Conservation (phyloP, 2,888 invertebrate species). For the Cosmia pyralina region DNA sequence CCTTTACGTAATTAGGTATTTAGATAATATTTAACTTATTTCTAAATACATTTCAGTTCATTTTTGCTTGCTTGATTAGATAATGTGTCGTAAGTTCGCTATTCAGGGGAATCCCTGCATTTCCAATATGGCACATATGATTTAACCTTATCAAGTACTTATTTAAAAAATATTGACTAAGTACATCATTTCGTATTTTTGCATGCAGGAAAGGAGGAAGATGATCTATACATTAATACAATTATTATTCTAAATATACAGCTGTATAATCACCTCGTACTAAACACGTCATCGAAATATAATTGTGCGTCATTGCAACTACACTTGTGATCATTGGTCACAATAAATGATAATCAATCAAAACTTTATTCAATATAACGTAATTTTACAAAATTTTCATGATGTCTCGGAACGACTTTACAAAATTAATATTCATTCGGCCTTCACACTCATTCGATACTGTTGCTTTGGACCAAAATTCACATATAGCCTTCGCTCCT, state of each 20-base stretch:
- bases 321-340: neutral
- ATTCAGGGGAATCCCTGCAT: neutral
- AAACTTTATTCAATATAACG: neutral
- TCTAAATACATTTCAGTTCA: neutral
- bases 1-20: neutral
- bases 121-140: neutral
- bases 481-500: too few species aligned
- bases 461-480: too few species aligned
- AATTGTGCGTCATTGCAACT: constrained; percentile 1
- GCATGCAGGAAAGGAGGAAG: neutral
- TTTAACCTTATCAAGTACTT: neutral
- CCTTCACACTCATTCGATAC: too few species aligned
- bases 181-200: neutral
- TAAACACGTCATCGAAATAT: too few species aligned
- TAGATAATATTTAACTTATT: neutral
- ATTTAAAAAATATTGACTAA: neutral
- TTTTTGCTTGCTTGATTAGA: constrained; percentile 1
- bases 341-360: neutral
- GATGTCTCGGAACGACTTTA: too few species aligned
- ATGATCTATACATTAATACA: neutral
- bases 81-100: neutral
- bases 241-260: neutral
- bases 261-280: neutral
- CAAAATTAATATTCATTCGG: too few species aligned
- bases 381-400: too few species aligned